Conservation (phyloP, 2,888 invertebrate genomes). For the Drosophila leonis region DNA sequence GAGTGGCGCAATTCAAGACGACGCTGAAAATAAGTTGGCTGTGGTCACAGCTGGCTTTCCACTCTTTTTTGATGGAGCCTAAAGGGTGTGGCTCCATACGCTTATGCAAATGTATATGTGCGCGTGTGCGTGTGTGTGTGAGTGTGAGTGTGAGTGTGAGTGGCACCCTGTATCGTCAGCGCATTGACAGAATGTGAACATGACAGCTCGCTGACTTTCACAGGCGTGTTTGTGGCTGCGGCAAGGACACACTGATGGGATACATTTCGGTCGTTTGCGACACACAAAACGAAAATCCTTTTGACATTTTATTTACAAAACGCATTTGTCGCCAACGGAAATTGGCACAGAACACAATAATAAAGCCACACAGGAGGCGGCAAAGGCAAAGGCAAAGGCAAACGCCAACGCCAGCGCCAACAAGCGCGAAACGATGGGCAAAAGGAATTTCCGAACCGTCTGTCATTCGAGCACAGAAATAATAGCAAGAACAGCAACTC, state of each 20-base stretch:
- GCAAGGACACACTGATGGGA: slow-evolving; percentile 44
- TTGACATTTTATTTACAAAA: slow-evolving; percentile 77
- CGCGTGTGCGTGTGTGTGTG: background rate
- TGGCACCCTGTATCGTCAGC: slow-evolving; percentile 26
- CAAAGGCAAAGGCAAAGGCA: slow-evolving; percentile 15
- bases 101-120: slow-evolving; percentile 1
- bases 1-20: slow-evolving; percentile 24
- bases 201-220: slow-evolving; percentile 46
- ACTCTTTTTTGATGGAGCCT: slow-evolving; percentile 13
- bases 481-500: background rate
- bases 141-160: background rate
- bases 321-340: slow-evolving; percentile 73
- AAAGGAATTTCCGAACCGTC: slow-evolving; percentile 28
- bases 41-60: slow-evolving; percentile 57
- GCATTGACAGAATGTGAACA: slow-evolving; percentile 56
- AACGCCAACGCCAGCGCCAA: slow-evolving; percentile 27
- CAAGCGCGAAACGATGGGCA: slow-evolving; percentile 39
- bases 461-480: slow-evolving; percentile 20
- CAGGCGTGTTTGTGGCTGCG: slow-evolving; percentile 26
- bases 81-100: slow-evolving; percentile 21
- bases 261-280: slow-evolving; percentile 51
- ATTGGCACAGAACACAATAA: slow-evolving; percentile 74
- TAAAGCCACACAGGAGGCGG: slow-evolving; percentile 59
- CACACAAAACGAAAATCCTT: slow-evolving; percentile 64
- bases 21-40: slow-evolving; percentile 46